Evolutionary conservation across 2,113 vertebrate species (phyloP).

Genomic region (Sinocyclocheilus grahami): DNA sequence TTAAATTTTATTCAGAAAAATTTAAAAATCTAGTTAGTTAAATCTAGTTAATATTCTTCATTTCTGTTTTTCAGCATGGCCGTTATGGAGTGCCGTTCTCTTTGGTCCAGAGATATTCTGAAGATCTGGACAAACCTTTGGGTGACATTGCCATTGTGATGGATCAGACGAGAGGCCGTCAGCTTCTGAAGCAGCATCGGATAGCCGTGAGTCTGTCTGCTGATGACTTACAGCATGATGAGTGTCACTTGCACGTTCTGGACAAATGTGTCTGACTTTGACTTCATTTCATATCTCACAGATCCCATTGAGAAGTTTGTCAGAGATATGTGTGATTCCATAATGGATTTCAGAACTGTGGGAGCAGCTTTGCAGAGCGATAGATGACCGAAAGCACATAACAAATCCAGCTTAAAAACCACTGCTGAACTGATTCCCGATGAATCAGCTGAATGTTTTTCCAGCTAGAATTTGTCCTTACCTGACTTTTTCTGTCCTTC

Average conservation of each 20-base stretch:
- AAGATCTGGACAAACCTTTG: conserved; percentile 77
- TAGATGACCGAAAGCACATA: neutral
- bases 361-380: neutral
- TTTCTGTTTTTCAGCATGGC: conserved; percentile 73
- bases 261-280: neutral
- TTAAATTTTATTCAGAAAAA: neutral
- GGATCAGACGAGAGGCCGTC: conserved; percentile 83
- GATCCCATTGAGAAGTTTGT: conserved; percentile 85
- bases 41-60: neutral
- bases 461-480: neutral
- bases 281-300: conserved; percentile 56
- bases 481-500: neutral
- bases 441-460: neutral
- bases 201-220: conserved; percentile 79
- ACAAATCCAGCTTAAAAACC: neutral
- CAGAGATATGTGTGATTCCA: conserved; percentile 81
- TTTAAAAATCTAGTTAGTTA: neutral
- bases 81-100: conserved; percentile 84
- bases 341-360: conserved; percentile 48
- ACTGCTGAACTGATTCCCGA: neutral
- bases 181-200: conserved; percentile 83
- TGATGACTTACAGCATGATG: neutral
- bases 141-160: conserved; percentile 79
- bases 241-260: neutral
- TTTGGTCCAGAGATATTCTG: conserved; percentile 83